Conservation (phyloP, 2,888 invertebrate species). For the Lycaena phlaeas region DNA sequence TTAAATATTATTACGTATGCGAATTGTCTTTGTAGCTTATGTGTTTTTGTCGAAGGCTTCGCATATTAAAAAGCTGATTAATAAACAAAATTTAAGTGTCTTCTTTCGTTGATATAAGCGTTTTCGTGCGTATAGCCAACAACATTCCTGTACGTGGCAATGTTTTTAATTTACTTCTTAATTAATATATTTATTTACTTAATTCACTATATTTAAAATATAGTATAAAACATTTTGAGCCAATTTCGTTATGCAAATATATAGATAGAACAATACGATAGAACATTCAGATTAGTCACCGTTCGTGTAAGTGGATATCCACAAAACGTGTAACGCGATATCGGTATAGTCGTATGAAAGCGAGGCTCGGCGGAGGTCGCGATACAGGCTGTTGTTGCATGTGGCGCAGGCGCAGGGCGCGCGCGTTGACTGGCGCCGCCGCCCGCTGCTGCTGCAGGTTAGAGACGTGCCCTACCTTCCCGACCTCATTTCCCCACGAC, state of each 20-base stretch:
- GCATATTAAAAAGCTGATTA: background rate
- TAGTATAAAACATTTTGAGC: no score
- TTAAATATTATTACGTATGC: background rate
- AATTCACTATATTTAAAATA: no score
- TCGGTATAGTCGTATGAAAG: conserved; percentile 3
- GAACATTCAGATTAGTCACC: background rate
- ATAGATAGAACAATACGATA: no score
- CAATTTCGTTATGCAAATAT: no score
- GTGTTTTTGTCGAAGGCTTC: conserved; percentile 8
- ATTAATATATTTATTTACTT: no score
- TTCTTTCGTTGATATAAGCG: no score
- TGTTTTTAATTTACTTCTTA: no score
- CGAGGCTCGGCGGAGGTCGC: conserved; percentile 17
- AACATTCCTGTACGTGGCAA: no score
- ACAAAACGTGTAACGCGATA: background rate
- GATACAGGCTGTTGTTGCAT: conserved; percentile 64
- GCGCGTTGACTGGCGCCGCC: conserved; percentile 75
- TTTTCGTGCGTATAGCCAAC: no score
- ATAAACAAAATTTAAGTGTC: no score
- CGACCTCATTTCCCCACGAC: conserved; percentile 1
- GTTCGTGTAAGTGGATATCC: background rate
- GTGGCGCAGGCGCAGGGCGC: conserved; percentile 59
- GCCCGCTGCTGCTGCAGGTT: conserved; percentile 91
- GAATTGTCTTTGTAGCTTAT: conserved; percentile 9
- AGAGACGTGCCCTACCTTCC: conserved; percentile 38